Evolutionary conservation across 2,113 vertebrate species (phyloP).

Genomic region (Takifugu bimaculatus): DNA sequence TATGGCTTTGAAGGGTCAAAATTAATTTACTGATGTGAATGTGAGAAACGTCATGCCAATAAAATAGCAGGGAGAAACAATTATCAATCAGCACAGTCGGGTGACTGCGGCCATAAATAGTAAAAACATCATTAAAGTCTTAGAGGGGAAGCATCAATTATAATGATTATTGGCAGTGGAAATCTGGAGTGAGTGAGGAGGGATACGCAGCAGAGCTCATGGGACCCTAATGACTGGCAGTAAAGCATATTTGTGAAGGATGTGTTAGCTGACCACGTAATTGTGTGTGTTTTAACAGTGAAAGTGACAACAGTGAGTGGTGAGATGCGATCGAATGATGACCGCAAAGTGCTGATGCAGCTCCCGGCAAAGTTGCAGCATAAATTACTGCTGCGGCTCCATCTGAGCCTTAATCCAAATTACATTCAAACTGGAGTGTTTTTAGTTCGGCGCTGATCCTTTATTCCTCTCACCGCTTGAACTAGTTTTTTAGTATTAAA

Average conservation of each 20-base stretch:
- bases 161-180: conserved; percentile 57
- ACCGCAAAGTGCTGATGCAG: not conserved
- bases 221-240: conserved; percentile 47
- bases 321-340: conserved; percentile 12
- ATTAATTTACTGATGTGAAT: conserved; percentile 70
- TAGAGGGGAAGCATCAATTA: conserved; percentile 61
- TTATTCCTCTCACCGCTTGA: too few relatives aligned
- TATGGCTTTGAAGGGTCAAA: conserved; percentile 62
- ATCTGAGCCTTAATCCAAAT: not conserved
- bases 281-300: conserved; percentile 17
- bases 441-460: too few relatives aligned
- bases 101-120: conserved; percentile 64
- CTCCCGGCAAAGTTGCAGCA: conserved; percentile 1
- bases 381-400: not conserved
- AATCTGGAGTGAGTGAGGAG: conserved; percentile 30
- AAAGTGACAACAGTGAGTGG: conserved; percentile 8
- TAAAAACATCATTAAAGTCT: conserved; percentile 63
- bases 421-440: too few relatives aligned
- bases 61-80: conserved; percentile 55
- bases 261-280: conserved; percentile 31
- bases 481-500: too few relatives aligned
- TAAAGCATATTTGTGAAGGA: conserved; percentile 27
- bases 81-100: conserved; percentile 56
- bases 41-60: conserved; percentile 55
- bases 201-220: conserved; percentile 39